Conservation (phyloP, 2,797 vertebrate species). For the Cryptoblepharus egeriae region DNA sequence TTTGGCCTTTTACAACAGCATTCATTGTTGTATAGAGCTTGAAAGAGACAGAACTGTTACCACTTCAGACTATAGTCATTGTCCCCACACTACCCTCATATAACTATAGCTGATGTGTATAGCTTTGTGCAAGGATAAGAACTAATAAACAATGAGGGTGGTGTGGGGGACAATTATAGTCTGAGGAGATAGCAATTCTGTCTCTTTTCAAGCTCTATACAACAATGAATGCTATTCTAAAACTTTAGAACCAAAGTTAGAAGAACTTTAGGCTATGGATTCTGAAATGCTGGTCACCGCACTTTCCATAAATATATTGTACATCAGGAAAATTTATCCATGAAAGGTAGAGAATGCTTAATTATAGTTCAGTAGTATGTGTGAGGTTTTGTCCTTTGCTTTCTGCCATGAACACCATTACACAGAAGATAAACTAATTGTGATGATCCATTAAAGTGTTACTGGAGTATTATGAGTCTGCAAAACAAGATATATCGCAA, state of each 20-base stretch:
- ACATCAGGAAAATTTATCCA: neutral
- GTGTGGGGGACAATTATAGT: neutral
- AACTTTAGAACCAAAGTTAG: neutral
- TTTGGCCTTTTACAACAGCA: neutral
- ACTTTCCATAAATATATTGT: neutral
- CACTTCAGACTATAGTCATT: neutral
- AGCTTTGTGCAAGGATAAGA: neutral
- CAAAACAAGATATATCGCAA: neutral
- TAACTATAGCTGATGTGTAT: no score
- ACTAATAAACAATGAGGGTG: neutral
- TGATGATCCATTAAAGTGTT: neutral
- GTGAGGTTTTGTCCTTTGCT: neutral
- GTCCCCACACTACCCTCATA: neutral
- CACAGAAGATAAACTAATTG: neutral
- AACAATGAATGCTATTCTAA: neutral
- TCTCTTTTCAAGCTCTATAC: neutral
- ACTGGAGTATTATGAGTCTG: no score
- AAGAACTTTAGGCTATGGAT: neutral
- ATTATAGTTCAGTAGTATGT: neutral
- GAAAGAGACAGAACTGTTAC: neutral
- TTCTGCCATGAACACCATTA: neutral
- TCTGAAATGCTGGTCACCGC: neutral
- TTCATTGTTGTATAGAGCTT: neutral
- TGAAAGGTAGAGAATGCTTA: neutral
- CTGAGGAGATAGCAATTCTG: neutral